Evolutionary conservation across 1,140 invertebrate genomes (phyloP), one percentile per base, ranked within the genome.

Genomic region (Uloborus diversus): DNA sequence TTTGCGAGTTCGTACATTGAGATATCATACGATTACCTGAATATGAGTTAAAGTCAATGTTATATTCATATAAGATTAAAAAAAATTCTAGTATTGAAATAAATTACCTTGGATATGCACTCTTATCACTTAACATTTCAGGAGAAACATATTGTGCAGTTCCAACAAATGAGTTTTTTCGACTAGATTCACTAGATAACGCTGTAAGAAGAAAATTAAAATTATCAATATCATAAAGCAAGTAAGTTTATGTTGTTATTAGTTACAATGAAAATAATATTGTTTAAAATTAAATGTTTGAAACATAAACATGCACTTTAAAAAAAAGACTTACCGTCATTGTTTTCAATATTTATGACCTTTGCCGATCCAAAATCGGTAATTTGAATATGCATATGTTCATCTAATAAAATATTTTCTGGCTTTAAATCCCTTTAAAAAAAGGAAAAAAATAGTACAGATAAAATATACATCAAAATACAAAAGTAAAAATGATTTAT

Each of bases 111-210:
- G 84, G 85, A 25, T 92, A 92, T 27, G 93, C 92, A 1, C 90
- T 90, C 83, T 94, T 93, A 85, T 95, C 92, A 33, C 93, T 93
- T 3, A 99, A 87, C 17, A 99, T 89, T 87, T 99, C 98, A 5
- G 98, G 98, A 56, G 96, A 97, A 0, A 99, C 96, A 88, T 99
- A 99, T 86, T 99, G 97, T 0, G 98, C 97, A 17, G 98, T 99
- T n/a, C 98, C 84, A 17, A 85, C 84, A 80, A 85, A 85, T 51
- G 84, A 85, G 71, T 83, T 82, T 25, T 78, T 81, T 61, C 79
- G 64, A 25, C n/a, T 53, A 28, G 62, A 4, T 56, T 64, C 80
- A 79, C 30, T 33, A 47, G 30, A 49, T n/a, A 80, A 73, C n/a
- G 66, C 59, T 75, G 11, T 11, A 32, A 66, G 17, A 14, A 42